These are phyloP conservation scores for Nyctibius bracteatus DNA, from an alignment of 2,113 vertebrate genomes.

Conservation along the genomic window DNA sequence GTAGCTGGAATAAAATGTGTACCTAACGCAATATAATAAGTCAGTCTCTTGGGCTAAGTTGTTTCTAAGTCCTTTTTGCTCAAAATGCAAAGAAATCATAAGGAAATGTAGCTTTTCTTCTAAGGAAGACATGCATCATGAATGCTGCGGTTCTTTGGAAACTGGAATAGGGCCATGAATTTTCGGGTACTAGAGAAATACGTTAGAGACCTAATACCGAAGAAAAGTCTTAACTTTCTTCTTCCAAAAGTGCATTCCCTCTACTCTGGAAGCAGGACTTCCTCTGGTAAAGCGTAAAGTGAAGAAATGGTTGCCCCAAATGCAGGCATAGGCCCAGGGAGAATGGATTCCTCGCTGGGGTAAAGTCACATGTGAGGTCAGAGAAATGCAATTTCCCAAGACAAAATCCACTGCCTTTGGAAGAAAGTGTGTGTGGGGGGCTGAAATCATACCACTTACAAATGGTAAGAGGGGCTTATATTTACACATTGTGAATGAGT, in stretches of 20 bases:
- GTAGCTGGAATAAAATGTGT: background rate
- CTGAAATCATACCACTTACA: too few relatives aligned
- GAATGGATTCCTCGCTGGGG: background rate
- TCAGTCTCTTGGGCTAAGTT: background rate
- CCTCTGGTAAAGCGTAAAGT: accelerated
- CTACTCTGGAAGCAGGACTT: background rate
- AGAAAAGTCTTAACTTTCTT: background rate
- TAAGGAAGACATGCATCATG: background rate
- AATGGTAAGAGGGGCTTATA: accelerated
- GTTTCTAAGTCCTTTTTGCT: background rate
- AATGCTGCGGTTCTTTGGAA: background rate
- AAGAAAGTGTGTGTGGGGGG: background rate
- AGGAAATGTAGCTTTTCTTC: background rate
- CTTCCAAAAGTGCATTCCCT: background rate
- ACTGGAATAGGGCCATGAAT: background rate
- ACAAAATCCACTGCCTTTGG: background rate
- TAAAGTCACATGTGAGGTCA: background rate
- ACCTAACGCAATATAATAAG: background rate
- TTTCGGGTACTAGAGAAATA: background rate
- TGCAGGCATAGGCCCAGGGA: background rate
- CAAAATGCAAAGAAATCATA: background rate
- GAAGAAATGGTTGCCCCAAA: background rate
- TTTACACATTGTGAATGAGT: background rate
- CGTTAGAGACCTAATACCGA: background rate
- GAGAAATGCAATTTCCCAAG: background rate